Evolutionary conservation across 53 echinoderm and acorn worm genomes (phyloP), one percentile per base, ranked within the genome.

Genomic region (Luidia sarsii): DNA sequence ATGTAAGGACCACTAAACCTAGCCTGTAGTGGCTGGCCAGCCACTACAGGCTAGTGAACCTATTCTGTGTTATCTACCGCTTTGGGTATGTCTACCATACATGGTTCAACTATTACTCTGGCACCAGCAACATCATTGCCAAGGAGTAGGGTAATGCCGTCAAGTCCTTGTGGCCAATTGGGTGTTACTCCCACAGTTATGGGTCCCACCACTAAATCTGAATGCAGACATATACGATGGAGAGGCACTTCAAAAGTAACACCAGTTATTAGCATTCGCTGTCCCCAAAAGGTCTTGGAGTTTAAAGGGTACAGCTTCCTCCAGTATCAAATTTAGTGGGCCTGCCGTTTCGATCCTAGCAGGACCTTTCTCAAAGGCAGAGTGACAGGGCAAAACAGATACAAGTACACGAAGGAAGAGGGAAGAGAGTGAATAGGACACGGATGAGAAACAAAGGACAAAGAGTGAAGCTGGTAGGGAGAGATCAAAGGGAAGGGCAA

Each of bases 61-160:
- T 11, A 87, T 80, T 25, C 80, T 15, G 48, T 68, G 68, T 48
- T 11, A 49, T 48, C 32, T 68, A 48, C 71, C 8, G 72, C 73
- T 7, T 87, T 80, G 4, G 83, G 70, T 48, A 71, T 86, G 21
- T 80, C 87, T 0, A 86, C 34, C 79, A 93, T 70, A 46, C 68
- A 87, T 13, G 46, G 67, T 8, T 87, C 86, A 86, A 83, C 85
- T n/a, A 82, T 88, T 39, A 92, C 35, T 29, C 82, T 46, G 2
- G 84, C 20, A 23, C 87, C 85, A 5, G 85, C 80, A 32, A 33
- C 37, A 46, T 77, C 61, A 36, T 94, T 87, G 13, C 57, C 68
- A 39, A 57, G 41, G 3, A 90, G 81, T 23, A 94, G 70, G 16
- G 87, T 82, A 37, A 90, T 84, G 38, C 90, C 90, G 52, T 87